Conservation (phyloP, 2,797 vertebrate species). For the Anableps anableps region DNA sequence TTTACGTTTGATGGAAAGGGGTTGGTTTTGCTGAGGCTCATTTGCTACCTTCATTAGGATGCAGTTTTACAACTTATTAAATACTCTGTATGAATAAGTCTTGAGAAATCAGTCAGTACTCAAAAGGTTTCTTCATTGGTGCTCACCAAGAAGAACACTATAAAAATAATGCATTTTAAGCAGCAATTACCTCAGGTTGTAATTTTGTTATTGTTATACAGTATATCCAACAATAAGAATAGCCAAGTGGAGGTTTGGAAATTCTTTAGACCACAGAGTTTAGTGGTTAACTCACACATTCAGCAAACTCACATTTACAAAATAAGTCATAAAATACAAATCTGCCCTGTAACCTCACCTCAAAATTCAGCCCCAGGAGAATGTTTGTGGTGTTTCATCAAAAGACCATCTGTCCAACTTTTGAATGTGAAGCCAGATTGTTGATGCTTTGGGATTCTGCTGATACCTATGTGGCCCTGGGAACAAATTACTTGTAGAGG, state of each 20-base stretch:
- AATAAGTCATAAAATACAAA: background rate
- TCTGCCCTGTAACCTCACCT: background rate
- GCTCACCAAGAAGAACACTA: background rate
- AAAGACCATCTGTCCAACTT: background rate
- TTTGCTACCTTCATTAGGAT: no score
- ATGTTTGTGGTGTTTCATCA: slow-evolving; percentile 1
- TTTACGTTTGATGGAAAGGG: no score
- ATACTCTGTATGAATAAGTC: no score
- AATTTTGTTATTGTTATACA: background rate
- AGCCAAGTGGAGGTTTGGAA: background rate
- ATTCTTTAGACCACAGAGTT: background rate
- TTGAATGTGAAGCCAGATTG: background rate
- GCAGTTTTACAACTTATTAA: no score
- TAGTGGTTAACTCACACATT: background rate
- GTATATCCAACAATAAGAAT: background rate
- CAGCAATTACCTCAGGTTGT: background rate
- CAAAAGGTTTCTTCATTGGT: no score
- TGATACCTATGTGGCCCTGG: background rate
- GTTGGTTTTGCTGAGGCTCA: background rate
- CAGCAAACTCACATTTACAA: background rate
- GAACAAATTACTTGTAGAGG: background rate
- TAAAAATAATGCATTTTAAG: background rate
- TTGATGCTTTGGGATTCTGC: background rate
- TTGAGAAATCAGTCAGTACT: no score
- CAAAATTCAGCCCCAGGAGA: background rate